Evolutionary conservation across 2,113 vertebrate species (phyloP).

Genomic region (Leucoraja erinaceus): DNA sequence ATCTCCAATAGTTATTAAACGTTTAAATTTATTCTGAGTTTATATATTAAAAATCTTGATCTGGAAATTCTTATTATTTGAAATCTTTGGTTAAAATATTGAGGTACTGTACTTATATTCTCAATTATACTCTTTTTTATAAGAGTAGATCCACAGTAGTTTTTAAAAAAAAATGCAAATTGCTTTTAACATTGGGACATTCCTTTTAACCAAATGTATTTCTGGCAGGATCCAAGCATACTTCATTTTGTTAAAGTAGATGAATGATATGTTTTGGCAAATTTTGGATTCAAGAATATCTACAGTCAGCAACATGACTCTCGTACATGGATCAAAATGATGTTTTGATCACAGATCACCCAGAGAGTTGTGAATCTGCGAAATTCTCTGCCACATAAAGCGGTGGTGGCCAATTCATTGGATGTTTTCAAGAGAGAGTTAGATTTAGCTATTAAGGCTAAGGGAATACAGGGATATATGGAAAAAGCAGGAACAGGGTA

Average conservation of each 20-base stretch:
- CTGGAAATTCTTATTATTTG: not conserved
- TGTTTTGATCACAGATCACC: too few relatives aligned
- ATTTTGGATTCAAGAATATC: not conserved
- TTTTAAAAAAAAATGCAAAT: not conserved
- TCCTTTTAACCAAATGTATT: not conserved
- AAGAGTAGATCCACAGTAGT: not conserved
- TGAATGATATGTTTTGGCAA: not conserved
- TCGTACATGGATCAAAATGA: too few relatives aligned
- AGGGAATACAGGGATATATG: too few relatives aligned
- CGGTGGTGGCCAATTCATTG: too few relatives aligned
- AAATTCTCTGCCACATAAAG: too few relatives aligned
- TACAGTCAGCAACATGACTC: not conserved
- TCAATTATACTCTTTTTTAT: not conserved
- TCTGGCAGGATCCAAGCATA: not conserved
- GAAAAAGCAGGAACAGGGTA: too few relatives aligned
- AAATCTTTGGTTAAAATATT: not conserved
- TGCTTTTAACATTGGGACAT: not conserved
- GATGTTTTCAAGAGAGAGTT: too few relatives aligned
- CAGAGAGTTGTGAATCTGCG: too few relatives aligned
- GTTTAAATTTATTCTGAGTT: not conserved
- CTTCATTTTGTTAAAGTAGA: not conserved
- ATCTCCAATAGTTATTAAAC: not conserved
- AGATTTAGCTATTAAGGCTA: too few relatives aligned
- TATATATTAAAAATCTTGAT: not conserved
- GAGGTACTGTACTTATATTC: not conserved